Percentiles rank a stretch among this genome's conserved stretches.
phyloP scores from a whole-genome alignment of 2,113 vertebrate species.

The Cololabis saira region DNA sequence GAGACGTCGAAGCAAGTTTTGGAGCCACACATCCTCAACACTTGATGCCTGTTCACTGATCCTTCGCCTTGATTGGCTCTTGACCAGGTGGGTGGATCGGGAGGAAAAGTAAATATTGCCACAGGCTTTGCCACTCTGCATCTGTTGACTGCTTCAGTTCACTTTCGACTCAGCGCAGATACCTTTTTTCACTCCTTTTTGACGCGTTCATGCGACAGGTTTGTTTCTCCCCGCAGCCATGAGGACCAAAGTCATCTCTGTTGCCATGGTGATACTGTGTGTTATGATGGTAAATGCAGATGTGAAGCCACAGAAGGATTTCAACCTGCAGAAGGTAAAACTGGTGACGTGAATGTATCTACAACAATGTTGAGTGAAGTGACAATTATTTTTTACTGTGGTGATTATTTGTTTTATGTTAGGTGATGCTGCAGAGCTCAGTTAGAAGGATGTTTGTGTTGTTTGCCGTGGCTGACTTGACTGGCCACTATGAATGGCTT shows the following conservation, averaged over 20 bases:
- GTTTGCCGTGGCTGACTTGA: too few relatives aligned
- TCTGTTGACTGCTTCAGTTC: slow-evolving; percentile 19
- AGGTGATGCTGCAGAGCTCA: too few relatives aligned
- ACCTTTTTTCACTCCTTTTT: slow-evolving; percentile 16
- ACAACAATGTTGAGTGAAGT: too few relatives aligned
- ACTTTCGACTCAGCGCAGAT: slow-evolving; percentile 23
- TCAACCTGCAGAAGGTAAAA: slow-evolving; percentile 78
- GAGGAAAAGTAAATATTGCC: slow-evolving; percentile 62
- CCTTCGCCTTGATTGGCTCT: slow-evolving; percentile 61
- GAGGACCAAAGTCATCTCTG: slow-evolving; percentile 61
- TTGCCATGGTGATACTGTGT: slow-evolving; percentile 66
- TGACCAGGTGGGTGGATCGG: slow-evolving; percentile 62
- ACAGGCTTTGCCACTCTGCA: slow-evolving; percentile 52
- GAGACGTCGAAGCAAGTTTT: slow-evolving; percentile 29
- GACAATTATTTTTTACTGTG: too few relatives aligned
- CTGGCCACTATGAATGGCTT: too few relatives aligned
- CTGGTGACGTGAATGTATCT: too few relatives aligned
- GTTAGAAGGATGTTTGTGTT: too few relatives aligned
- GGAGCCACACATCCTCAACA: slow-evolving; percentile 46
- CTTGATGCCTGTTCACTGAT: slow-evolving; percentile 51
- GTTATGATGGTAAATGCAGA: slow-evolving; percentile 51
- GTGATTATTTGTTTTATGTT: too few relatives aligned
- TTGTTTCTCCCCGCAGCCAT: slow-evolving; percentile 57
- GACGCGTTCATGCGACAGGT: not conserved
- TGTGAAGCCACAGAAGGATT: slow-evolving; percentile 78